A percentile compares a stretch with the other conserved stretches of the same genome.
phyloP scores from a whole-genome alignment of 2,797 vertebrate genomes.

The Poeciliopsis gracilis region DNA sequence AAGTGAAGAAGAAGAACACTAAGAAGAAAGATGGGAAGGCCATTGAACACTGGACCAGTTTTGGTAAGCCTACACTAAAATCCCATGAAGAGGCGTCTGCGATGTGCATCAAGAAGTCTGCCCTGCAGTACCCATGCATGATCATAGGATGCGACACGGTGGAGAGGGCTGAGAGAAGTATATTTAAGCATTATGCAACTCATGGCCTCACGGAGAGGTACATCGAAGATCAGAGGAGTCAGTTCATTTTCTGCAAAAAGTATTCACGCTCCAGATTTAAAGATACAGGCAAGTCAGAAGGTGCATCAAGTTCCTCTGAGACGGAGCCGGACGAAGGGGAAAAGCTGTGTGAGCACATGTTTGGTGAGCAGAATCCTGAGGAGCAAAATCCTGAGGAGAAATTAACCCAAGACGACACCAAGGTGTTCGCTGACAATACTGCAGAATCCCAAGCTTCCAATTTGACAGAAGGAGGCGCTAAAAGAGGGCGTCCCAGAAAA shows the following conservation, averaged over 20 bases:
- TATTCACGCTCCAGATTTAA: slow-evolving; percentile 81
- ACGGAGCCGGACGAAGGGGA: slow-evolving; percentile 58
- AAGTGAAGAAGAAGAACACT: slow-evolving; percentile 79
- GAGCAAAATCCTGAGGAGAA: slow-evolving; percentile 50
- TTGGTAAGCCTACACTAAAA: slow-evolving; percentile 92
- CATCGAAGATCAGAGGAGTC: slow-evolving; percentile 91
- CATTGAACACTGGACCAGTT: slow-evolving; percentile 84
- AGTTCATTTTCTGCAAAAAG: slow-evolving; percentile 94
- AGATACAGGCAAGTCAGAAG: slow-evolving; percentile 75
- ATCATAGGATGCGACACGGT: slow-evolving; percentile 94
- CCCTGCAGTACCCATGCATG: slow-evolving; percentile 97
- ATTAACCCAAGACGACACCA: slow-evolving; percentile 65
- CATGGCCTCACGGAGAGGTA: slow-evolving; percentile 94
- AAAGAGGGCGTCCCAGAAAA: slow-evolving; percentile 82
- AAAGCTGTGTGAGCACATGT: slow-evolving; percentile 15
- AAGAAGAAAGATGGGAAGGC: slow-evolving; percentile 81
- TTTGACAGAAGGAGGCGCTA: slow-evolving; percentile 62
- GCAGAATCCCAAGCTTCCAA: slow-evolving; percentile 72
- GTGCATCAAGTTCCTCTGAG: slow-evolving; percentile 66
- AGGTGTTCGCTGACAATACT: slow-evolving; percentile 68
- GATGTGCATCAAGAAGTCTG: slow-evolving; percentile 89
- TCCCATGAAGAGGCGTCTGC: slow-evolving; percentile 89
- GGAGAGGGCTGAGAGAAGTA: slow-evolving; percentile 91
- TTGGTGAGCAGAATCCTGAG: slow-evolving; percentile 50
- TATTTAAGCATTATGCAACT: slow-evolving; percentile 95